Evolutionary conservation across 92 coral and sea anemone genomes (phyloP).

Genomic region (Heteractis magnifica): DNA sequence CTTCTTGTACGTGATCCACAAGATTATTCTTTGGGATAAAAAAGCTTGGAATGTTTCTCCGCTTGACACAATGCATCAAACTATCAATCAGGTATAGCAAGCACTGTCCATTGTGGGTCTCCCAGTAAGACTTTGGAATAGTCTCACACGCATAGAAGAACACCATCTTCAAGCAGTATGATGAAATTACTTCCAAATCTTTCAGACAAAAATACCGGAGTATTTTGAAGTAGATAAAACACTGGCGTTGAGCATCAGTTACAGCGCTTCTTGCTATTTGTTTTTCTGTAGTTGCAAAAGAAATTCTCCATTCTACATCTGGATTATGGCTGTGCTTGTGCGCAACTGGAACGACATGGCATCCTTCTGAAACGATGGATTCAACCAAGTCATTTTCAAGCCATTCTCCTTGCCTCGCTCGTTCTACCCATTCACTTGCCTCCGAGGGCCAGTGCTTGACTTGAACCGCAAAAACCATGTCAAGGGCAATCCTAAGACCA

Average conservation of each 20-base stretch:
- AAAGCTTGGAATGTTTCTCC: slow-evolving; percentile 43
- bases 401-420: slow-evolving; percentile 30
- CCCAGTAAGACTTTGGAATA: slow-evolving; percentile 44
- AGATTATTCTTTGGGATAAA: slow-evolving; percentile 35
- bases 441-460: slow-evolving; percentile 43
- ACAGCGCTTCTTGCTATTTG: slow-evolving; percentile 34
- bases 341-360: slow-evolving; percentile 44
- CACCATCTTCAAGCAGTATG: slow-evolving; percentile 44
- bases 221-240: slow-evolving; percentile 40
- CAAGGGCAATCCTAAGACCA: slow-evolving; percentile 41
- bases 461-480: slow-evolving; percentile 40
- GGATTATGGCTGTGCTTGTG: slow-evolving; percentile 48
- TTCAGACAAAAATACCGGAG: slow-evolving; percentile 43
- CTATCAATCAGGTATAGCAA: slow-evolving; percentile 41
- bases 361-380: slow-evolving; percentile 34
- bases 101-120: slow-evolving; percentile 40
- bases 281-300: slow-evolving; percentile 43
- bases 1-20: slow-evolving; percentile 38
- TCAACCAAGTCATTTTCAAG: slow-evolving; percentile 42
- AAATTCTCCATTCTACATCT: slow-evolving; percentile 43
- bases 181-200: slow-evolving; percentile 41
- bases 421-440: slow-evolving; percentile 44
- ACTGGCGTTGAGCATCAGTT: slow-evolving; percentile 48
- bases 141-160: slow-evolving; percentile 41
- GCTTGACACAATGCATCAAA: slow-evolving; percentile 30